These are phyloP conservation scores for Phyllostomus discolor DNA, from an alignment of 2,113 vertebrate species.

Conservation along the genomic window DNA sequence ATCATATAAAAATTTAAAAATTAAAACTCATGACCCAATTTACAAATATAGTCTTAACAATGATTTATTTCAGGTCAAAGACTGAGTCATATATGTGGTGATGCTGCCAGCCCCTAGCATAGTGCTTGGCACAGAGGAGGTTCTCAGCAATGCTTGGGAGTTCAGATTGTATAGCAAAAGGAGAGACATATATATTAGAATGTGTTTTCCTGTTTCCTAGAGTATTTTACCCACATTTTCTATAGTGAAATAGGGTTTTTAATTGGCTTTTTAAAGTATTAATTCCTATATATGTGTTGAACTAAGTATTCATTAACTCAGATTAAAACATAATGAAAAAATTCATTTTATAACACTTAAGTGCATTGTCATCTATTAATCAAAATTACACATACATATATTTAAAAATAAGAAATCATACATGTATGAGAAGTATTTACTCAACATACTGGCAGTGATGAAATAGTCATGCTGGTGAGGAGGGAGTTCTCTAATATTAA, in stretches of 20 bases:
- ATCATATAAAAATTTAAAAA: background rate
- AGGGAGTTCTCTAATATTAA: background rate
- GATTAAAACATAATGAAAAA: background rate
- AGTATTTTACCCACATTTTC: background rate
- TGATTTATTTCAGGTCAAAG: background rate
- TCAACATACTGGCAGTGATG: background rate
- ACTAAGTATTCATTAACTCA: background rate
- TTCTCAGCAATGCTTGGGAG: accelerated
- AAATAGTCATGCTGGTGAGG: background rate
- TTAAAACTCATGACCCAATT: background rate
- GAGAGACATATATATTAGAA: background rate
- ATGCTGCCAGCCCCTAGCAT: accelerated
- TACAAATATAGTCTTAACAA: background rate
- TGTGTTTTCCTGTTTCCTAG: background rate
- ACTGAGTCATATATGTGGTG: background rate
- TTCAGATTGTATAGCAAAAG: background rate
- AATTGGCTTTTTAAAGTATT: background rate
- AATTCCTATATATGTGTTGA: background rate
- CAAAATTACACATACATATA: background rate
- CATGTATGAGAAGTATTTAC: background rate
- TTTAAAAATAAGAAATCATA: background rate
- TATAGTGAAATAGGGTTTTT: background rate
- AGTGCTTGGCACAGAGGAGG: background rate
- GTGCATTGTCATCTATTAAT: background rate
- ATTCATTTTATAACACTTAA: background rate